Conservation (phyloP, 2,797 vertebrate species). For the Ptychobarbus kaznakovi region DNA sequence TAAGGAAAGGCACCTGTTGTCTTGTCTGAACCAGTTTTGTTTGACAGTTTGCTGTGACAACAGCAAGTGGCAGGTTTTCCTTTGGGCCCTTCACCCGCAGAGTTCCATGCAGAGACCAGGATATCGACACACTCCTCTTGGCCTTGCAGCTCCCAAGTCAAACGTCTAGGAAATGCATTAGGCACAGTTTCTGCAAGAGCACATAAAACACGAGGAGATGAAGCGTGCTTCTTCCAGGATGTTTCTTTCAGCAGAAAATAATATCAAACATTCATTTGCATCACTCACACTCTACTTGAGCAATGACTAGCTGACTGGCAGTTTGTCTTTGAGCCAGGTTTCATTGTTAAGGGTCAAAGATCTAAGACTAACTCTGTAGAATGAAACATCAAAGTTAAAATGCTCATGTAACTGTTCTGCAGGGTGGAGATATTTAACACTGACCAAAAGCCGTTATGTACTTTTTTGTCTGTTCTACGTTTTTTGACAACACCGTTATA, state of each 20-base stretch:
- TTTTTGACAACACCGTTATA: neutral
- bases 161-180: neutral
- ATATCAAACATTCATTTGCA: neutral
- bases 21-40: neutral
- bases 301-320: neutral
- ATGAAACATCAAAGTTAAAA: neutral
- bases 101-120: constrained; percentile 71
- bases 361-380: neutral
- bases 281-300: neutral
- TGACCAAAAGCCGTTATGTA: neutral
- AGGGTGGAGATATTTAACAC: constrained; percentile 25
- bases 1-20: constrained; percentile 7
- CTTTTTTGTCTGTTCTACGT: neutral
- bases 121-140: constrained; percentile 58
- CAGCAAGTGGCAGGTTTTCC: constrained; percentile 62
- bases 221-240: neutral
- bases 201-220: neutral
- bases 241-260: neutral
- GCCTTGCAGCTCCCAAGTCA: constrained; percentile 34
- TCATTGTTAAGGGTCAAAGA: neutral
- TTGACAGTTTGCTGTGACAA: constrained; percentile 34
- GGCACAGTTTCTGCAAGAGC: constrained; percentile 11
- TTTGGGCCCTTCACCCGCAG: constrained; percentile 70
- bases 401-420: neutral
- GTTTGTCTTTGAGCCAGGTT: neutral